These are phyloP conservation scores for Ethmia dodecea DNA, from an alignment of 2,888 invertebrate genomes.

Conservation along the genomic window DNA sequence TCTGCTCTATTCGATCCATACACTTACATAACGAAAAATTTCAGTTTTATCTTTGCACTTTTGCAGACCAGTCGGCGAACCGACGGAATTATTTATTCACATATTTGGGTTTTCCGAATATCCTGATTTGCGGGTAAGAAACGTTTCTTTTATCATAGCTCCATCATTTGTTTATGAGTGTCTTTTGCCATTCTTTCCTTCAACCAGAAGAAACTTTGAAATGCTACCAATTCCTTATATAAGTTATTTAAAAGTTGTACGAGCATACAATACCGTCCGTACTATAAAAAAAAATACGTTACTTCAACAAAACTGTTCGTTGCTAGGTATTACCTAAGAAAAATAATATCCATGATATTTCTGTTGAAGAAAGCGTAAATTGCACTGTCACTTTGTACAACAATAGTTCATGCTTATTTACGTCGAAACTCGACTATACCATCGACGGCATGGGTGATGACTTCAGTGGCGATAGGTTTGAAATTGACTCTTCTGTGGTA, in stretches of 20 bases:
- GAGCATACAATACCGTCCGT: no score
- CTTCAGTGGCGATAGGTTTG: slow-evolving; percentile 44
- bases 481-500: slow-evolving; percentile 52
- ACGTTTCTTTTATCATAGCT: not conserved
- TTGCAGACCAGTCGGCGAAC: slow-evolving; percentile 58
- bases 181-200: no score
- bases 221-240: no score
- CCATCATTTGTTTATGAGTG: no score
- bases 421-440: slow-evolving; percentile 48
- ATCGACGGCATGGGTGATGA: slow-evolving; percentile 61
- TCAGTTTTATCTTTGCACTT: no score
- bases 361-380: slow-evolving; percentile 43
- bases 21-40: no score
- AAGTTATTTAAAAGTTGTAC: no score
- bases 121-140: slow-evolving; percentile 51
- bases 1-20: no score
- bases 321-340: slow-evolving; percentile 54
- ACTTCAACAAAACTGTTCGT: no score
- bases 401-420: slow-evolving; percentile 53
- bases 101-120: slow-evolving; percentile 62
- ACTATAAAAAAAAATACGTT: no score
- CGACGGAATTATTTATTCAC: slow-evolving; percentile 52
- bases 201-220: no score
- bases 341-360: slow-evolving; percentile 54
- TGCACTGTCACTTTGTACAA: slow-evolving; percentile 53